These are phyloP conservation scores for Magallana nippona DNA, from an alignment of 2,888 invertebrate genomes.

Conservation along the genomic window DNA sequence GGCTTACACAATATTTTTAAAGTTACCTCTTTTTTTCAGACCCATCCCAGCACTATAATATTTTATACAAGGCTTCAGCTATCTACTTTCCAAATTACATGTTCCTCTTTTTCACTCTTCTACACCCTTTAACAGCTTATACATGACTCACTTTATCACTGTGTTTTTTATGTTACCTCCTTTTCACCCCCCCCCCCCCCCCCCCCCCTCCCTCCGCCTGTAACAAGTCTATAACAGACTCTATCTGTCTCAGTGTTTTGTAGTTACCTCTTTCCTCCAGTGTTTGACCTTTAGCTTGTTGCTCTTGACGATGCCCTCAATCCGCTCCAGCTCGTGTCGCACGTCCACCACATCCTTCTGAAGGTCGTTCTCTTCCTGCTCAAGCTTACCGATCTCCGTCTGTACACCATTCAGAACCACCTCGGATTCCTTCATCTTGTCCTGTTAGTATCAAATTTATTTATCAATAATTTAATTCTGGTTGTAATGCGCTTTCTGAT, in stretches of 20 bases:
- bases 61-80: no score
- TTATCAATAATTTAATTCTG: no score
- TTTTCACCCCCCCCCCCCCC: background rate
- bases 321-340: slow-evolving; percentile 85
- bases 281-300: slow-evolving; percentile 77
- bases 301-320: slow-evolving; percentile 77
- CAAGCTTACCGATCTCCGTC: slow-evolving; percentile 67
- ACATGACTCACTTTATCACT: background rate
- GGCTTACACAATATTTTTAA: no score
- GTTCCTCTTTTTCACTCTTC: background rate
- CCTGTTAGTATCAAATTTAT: slow-evolving; percentile 56
- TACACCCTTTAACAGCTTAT: background rate
- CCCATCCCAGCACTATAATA: no score
- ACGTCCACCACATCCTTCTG: slow-evolving; percentile 88
- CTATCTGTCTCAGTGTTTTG: background rate
- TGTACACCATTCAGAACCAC: slow-evolving; percentile 68
- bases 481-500: no score
- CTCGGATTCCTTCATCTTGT: slow-evolving; percentile 72
- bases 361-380: slow-evolving; percentile 78
- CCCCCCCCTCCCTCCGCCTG: no score
- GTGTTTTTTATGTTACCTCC: background rate
- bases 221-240: background rate
- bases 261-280: slow-evolving; percentile 80
- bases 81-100: no score
- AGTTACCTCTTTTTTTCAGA: no score